phyloP scores from a whole-genome alignment of 2,113 vertebrate species.

The Geococcyx californianus region DNA sequence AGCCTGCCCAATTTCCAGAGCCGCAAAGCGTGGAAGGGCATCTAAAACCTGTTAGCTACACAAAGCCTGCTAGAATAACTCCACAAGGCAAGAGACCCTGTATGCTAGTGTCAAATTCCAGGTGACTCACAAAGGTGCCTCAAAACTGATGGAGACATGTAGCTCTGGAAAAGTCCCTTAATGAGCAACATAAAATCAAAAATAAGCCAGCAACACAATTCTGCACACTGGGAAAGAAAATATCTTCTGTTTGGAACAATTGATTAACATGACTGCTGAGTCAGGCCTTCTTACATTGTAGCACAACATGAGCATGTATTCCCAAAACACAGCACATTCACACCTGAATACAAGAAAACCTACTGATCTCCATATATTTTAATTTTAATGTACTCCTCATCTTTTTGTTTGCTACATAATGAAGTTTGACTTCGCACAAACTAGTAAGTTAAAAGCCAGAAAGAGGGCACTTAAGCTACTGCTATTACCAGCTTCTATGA shows the following conservation, averaged over 20 bases:
- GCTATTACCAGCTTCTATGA: background rate
- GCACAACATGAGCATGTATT: background rate
- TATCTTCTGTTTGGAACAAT: background rate
- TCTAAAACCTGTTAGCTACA: background rate
- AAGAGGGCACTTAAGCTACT: background rate
- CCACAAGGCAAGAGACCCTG: background rate
- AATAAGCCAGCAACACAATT: background rate
- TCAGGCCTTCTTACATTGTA: background rate
- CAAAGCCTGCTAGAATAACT: background rate
- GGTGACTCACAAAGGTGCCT: background rate
- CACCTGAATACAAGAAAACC: background rate
- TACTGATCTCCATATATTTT: background rate
- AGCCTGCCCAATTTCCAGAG: background rate
- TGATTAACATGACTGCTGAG: background rate
- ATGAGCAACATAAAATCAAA: background rate
- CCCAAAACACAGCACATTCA: background rate
- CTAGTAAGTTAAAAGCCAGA: background rate
- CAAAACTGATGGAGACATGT: background rate
- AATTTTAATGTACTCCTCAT: background rate
- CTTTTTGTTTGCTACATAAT: background rate
- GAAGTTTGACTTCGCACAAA: background rate
- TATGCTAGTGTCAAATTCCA: background rate
- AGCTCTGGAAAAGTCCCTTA: background rate
- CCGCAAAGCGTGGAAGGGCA: background rate
- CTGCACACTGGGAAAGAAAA: background rate